Conservation (phyloP, 2,888 invertebrate species). For the Conops quadrifasciatus region DNA sequence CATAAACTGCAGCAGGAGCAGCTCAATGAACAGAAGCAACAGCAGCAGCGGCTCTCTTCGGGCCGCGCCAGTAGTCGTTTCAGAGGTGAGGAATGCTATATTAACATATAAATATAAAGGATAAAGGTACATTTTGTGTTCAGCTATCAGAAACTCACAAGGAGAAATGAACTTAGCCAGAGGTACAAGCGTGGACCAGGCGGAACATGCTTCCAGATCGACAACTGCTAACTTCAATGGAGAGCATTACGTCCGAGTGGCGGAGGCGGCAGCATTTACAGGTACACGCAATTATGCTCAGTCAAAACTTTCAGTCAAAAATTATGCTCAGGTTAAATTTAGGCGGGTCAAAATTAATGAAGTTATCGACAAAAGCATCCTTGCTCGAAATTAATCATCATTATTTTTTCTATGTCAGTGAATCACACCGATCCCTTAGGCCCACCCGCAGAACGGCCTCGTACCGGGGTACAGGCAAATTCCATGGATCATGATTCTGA, state of each 20-base stretch:
- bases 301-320: background rate
- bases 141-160: constrained; percentile 50
- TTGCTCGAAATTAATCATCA: background rate
- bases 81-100: constrained; percentile 42
- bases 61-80: constrained; percentile 51
- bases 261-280: constrained; percentile 40
- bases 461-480: constrained; percentile 58
- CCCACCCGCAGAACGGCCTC: constrained; percentile 62
- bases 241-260: constrained; percentile 44
- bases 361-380: too few relatives aligned
- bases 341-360: too few relatives aligned
- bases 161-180: constrained; percentile 44
- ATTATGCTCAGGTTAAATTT: background rate
- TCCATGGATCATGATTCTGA: constrained; percentile 58
- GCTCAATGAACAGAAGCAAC: constrained; percentile 55
- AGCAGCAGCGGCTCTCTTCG: constrained; percentile 56
- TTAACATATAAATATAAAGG: too few relatives aligned
- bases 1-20: constrained; percentile 59
- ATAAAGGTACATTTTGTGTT: background rate
- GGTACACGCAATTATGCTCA: constrained; percentile 41
- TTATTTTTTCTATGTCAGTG: constrained; percentile 4
- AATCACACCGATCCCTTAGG: constrained; percentile 63
- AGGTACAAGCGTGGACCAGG: constrained; percentile 41
- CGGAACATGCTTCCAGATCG: constrained; percentile 43
- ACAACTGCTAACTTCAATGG: constrained; percentile 45